Evolutionary conservation across 2,113 vertebrate species (phyloP).

Genomic region (Nyctibius bracteatus): DNA sequence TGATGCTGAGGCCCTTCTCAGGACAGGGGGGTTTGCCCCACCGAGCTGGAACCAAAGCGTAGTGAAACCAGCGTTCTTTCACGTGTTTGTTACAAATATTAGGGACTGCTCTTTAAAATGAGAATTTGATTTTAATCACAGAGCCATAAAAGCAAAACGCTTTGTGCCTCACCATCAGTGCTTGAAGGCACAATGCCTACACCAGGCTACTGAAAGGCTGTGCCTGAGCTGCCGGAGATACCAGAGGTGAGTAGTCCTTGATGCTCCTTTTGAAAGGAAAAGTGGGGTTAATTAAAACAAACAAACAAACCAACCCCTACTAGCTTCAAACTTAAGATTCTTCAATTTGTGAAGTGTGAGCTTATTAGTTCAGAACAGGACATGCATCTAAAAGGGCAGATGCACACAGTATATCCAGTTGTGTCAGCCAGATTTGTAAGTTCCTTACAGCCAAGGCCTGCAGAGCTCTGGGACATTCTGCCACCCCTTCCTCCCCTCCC

Average conservation of each 20-base stretch:
- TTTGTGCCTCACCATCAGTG: background rate
- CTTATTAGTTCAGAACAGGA: background rate
- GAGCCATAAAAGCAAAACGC: background rate
- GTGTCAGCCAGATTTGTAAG: background rate
- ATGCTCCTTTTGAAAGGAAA: background rate
- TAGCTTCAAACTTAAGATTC: background rate
- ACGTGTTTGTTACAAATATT: background rate
- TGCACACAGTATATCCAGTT: background rate
- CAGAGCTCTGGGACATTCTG: background rate
- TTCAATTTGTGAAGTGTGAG: background rate
- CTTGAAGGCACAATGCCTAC: background rate
- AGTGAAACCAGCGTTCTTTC: background rate
- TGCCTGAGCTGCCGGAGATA: background rate
- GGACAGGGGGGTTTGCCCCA: background rate
- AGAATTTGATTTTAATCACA: background rate
- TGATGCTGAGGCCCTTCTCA: background rate
- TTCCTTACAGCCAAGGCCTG: background rate
- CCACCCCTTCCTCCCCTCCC: fast-evolving
- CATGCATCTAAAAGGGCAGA: background rate
- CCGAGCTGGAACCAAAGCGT: background rate
- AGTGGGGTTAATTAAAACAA: background rate
- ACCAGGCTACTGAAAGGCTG: background rate
- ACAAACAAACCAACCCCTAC: too few species aligned
- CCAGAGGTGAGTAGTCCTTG: background rate
- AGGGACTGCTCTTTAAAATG: background rate